A percentile compares a stretch with the other conserved stretches of the same genome.
phyloP scores from a whole-genome alignment of 2,888 invertebrate species.

The Zele albiditarsus region DNA sequence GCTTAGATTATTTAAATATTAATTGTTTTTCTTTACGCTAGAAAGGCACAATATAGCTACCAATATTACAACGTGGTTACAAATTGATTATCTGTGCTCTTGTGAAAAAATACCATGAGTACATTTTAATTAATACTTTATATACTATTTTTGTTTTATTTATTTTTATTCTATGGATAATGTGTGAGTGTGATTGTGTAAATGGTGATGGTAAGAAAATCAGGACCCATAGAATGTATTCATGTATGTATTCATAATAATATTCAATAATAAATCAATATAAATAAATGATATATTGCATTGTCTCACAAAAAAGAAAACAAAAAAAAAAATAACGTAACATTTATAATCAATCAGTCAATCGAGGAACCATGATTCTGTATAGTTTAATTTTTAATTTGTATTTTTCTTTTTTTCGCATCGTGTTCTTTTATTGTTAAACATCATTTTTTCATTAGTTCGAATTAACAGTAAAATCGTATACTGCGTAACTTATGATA shows the following conservation, averaged over 20 bases:
- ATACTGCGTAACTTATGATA: not conserved
- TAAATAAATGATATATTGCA: not conserved
- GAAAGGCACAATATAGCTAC: conserved; percentile 71
- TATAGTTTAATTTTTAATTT: not conserved
- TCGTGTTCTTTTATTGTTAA: not conserved
- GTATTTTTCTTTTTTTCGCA: not conserved
- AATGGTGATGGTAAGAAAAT: not conserved
- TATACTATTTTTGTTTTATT: conserved; percentile 49
- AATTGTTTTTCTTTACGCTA: conserved; percentile 66
- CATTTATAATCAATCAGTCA: not conserved
- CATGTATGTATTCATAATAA: not conserved
- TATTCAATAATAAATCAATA: not conserved
- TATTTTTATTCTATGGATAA: conserved; percentile 36
- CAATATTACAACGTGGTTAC: conserved; percentile 71
- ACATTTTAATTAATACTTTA: conserved; percentile 55
- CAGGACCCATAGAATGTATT: conserved; percentile 2
- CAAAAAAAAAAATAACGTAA: not conserved
- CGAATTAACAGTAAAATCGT: not conserved
- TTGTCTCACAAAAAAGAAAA: not conserved
- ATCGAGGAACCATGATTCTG: not conserved
- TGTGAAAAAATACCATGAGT: conserved; percentile 57
- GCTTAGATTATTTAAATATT: conserved; percentile 54
- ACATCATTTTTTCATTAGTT: not conserved
- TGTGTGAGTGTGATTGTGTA: not conserved
- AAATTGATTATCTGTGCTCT: conserved; percentile 59